phyloP scores from a whole-genome alignment of 2,888 invertebrate species.

The Hemicrepidius hirtus region DNA sequence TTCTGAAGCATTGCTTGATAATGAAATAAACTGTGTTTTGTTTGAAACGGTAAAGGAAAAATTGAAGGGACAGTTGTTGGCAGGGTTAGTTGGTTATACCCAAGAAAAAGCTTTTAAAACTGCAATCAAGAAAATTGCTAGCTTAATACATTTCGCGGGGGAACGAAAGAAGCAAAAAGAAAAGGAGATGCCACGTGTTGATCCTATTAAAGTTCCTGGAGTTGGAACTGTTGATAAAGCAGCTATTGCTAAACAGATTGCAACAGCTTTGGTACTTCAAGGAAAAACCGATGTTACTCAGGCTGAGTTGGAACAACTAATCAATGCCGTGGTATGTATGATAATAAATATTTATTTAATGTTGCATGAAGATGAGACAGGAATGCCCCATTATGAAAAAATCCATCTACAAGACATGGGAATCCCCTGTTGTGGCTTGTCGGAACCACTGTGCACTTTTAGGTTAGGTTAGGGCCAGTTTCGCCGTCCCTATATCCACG shows the following conservation, averaged over 20 bases:
- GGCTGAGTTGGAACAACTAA: constrained; percentile 85
- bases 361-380: too few relatives aligned
- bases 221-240: constrained; percentile 85
- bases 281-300: constrained; percentile 88
- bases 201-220: constrained; percentile 79
- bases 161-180: constrained; percentile 71
- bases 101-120: constrained; percentile 83
- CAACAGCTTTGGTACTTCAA: constrained; percentile 85
- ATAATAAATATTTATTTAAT: too few relatives aligned
- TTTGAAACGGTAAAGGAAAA: constrained; percentile 92
- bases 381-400: too few relatives aligned
- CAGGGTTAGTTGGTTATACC: constrained; percentile 73
- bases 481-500: too few relatives aligned
- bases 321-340: constrained; percentile 83
- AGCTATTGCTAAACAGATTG: constrained; percentile 87
- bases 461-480: too few relatives aligned
- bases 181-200: constrained; percentile 66
- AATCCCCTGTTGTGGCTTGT: too few relatives aligned
- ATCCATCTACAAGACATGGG: too few relatives aligned
- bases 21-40: constrained; percentile 83
- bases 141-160: constrained; percentile 81
- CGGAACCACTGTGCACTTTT: too few relatives aligned
- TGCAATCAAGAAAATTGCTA: constrained; percentile 85
- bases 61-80: constrained; percentile 84
- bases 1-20: constrained; percentile 82